phyloP scores from a whole-genome alignment of 2,113 vertebrate genomes.

The Oenanthe oenanthe region DNA sequence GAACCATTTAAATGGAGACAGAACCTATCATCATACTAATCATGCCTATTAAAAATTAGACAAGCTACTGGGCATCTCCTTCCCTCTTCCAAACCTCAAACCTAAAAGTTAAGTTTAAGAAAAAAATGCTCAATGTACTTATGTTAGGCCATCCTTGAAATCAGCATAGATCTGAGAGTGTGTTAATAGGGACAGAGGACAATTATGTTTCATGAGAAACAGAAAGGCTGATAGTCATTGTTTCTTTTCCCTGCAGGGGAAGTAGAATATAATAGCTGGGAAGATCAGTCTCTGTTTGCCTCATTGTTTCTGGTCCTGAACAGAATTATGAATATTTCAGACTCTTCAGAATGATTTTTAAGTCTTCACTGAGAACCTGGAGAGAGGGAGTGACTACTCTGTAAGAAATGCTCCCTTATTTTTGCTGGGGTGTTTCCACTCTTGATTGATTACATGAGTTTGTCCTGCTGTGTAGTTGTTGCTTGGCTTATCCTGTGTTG shows the following conservation, averaged over 20 bases:
- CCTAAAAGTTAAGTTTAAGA: background rate
- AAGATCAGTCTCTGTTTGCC: background rate
- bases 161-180: background rate
- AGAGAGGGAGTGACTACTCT: background rate
- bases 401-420: background rate
- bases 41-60: background rate
- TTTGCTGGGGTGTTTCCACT: background rate
- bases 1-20: background rate
- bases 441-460: background rate
- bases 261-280: background rate
- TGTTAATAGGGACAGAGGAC: background rate
- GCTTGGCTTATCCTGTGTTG: background rate
- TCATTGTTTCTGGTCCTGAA: background rate
- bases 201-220: background rate
- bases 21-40: background rate
- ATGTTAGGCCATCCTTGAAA: background rate
- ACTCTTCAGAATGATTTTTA: background rate
- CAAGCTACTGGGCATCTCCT: background rate
- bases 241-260: background rate
- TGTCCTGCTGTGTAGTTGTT: background rate
- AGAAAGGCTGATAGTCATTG: background rate
- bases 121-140: background rate
- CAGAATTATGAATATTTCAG: background rate
- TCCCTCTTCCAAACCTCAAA: background rate
- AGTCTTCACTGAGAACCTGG: background rate